Evolutionary conservation across 2,888 invertebrate genomes (phyloP).

Genomic region (Aphodius sticticus): DNA sequence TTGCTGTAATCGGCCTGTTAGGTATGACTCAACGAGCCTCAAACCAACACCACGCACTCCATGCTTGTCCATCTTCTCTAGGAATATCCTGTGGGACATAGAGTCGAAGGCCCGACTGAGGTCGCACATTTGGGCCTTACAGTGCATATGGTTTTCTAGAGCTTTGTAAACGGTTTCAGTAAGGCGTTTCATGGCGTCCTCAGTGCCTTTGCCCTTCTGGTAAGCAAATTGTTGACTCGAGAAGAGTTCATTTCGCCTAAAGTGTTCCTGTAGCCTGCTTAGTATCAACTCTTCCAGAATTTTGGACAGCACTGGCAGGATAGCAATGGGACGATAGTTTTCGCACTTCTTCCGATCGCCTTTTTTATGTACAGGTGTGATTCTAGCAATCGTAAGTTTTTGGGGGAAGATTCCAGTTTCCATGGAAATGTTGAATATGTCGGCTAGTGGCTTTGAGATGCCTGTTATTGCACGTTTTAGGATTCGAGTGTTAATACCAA

Average conservation of each 20-base stretch:
- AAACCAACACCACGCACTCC: background rate
- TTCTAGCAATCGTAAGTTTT: slow-evolving; percentile 10
- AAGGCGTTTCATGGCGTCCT: slow-evolving; percentile 6
- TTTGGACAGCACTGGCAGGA: slow-evolving; percentile 5
- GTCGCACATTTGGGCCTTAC: slow-evolving; percentile 7
- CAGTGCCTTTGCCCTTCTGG: background rate
- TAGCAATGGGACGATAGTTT: slow-evolving; percentile 10
- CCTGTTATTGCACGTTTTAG: background rate
- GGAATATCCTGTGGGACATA: background rate
- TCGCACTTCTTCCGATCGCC: background rate
- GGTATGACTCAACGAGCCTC: background rate
- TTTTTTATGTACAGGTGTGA: slow-evolving; percentile 8
- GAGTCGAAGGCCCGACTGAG: background rate
- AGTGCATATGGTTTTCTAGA: background rate
- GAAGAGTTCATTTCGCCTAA: no score
- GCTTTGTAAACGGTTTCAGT: background rate
- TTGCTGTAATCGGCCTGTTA: background rate
- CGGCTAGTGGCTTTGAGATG: slow-evolving; percentile 12
- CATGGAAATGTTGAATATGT: background rate
- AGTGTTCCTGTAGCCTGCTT: background rate
- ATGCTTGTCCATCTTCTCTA: background rate
- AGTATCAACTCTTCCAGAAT: background rate
- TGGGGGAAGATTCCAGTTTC: slow-evolving; percentile 13
- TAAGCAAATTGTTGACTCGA: no score
- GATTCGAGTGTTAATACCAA: background rate